Evolutionary conservation across 2,888 invertebrate species (phyloP), one percentile per base, ranked within the genome.

Genomic region (Leptogaster cylindrica): DNA sequence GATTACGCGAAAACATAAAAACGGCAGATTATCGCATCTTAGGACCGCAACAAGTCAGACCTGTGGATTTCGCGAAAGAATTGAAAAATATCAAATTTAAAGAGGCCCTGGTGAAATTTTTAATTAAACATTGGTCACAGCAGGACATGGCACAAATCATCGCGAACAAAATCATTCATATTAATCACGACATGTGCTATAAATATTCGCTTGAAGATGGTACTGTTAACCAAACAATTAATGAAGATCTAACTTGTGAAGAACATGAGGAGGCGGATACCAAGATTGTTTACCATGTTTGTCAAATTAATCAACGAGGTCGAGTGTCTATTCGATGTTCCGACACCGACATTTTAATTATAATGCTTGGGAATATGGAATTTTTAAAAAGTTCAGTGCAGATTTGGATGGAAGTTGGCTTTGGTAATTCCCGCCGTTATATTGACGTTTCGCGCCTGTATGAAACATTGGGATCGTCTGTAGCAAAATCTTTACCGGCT

Each of bases 251-350:
- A 23, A 25, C 50, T 3, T 5, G 6, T 27, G 16, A 3, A 2
- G 27, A 63, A 27, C 74, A 75, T 55, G 68, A 73, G 18, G 73
- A 72, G 8, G 51, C 65, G 68, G 72, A 70, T 39, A 70, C 44
- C 61, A 69, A 66, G 68, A 67, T 28, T 75, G 72, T 3, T 73
- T 48, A 27, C 69, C 71, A 18, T 75, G 75, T 2, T 75, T 72
- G 5, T 70, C 70, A 68, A 76, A 75, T 46, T 82, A 81, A 0
- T 83, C 3, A 7, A 41, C 25, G 50, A 31, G n/a, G n/a, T n/a
- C n/a, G n/a, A n/a, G 41, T 39, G 7, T n/a, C 14, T 14, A 41
- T 41, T n/a, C 1, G 12, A 41, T 41, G 12, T 41, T 41, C 41
- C 12, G 4, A 41, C 12, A 5, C 41, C 6, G 41, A 41, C 12